Evolutionary conservation across 2,797 vertebrate species (phyloP), one percentile per base, ranked within the genome.

Genomic region (Catamblyrhynchus diadema): DNA sequence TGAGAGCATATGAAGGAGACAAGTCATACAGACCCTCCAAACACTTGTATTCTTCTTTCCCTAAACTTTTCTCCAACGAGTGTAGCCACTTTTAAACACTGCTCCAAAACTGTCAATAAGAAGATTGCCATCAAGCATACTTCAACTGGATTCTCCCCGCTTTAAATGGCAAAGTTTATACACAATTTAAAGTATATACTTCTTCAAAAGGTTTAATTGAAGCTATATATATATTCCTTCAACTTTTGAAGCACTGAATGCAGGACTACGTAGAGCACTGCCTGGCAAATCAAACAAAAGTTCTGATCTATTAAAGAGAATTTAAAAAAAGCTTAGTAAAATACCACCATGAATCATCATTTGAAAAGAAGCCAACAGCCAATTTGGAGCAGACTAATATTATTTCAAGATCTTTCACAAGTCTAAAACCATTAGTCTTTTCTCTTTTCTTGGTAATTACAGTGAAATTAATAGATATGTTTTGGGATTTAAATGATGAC

Each of bases 341-440:
- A 97, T 81, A 93, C 64, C 69, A 94, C 44, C 71, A 94, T 96
- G 97, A 98, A 94, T 96, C 95, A 97, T 39, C 81, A 86, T 69
- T 79, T 97, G 96, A 97, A 91, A 96, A 91, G 33, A 87, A 92
- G 96, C 96, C 96, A 97, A 81, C 74, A 92, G 69, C 70, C 95
- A 94, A 95, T 94, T 88, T 93, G 77, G 79, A 96, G 64, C 89
- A 96, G 86, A 79, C 70, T 94, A 94, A 92, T 89, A 94, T 88
- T 92, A 95, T 86, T 94, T 90, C 91, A 94, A 94, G 95, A 94
- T 91, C 85, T 62, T 94, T 95, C 93, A 94, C 65, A 95, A 94
- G 80, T 85, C 88, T 93, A 77, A 91, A 93, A 85, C 60, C 59
- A 79, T 96, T 94, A 95, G 51, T 47, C 66, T 89, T 94, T 86